Evolutionary conservation across 2,888 invertebrate genomes (phyloP).

Genomic region (Tetropium fuscum): DNA sequence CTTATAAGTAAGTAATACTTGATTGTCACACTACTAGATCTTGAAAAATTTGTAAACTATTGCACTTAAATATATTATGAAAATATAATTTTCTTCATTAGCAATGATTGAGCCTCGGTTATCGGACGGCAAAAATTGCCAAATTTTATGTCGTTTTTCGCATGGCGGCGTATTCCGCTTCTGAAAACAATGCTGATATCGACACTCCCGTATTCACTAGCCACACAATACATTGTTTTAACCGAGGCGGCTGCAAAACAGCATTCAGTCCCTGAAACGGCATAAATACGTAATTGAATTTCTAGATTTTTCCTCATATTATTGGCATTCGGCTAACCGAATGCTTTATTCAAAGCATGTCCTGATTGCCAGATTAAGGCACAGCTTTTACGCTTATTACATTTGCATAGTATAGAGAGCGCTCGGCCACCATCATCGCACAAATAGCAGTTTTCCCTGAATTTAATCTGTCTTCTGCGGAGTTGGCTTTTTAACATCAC

Average conservation of each 20-base stretch:
- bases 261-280: conserved; percentile 11
- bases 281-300: conserved; percentile 30
- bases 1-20: too few species aligned
- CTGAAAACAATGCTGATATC: too few species aligned
- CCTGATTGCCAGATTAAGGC: conserved; percentile 59
- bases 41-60: too few species aligned
- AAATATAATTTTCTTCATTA: too few species aligned
- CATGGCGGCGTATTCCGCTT: too few species aligned
- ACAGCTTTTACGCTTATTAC: conserved; percentile 63
- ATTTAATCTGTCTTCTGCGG: conserved; percentile 24
- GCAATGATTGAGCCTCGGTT: too few species aligned
- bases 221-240: not conserved
- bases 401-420: conserved; percentile 58
- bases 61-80: too few species aligned
- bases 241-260: not conserved
- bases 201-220: not conserved
- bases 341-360: conserved; percentile 57
- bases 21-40: too few species aligned
- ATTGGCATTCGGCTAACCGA: conserved; percentile 43
- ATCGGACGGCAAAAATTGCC: too few species aligned
- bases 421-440: conserved; percentile 9
- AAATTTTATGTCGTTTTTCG: too few species aligned
- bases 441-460: conserved; percentile 26
- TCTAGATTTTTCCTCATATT: conserved; percentile 39
- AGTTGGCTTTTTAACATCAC: conserved; percentile 25